phyloP scores from a whole-genome alignment of 2,888 invertebrate species.

The Leistus spinibarbis region DNA sequence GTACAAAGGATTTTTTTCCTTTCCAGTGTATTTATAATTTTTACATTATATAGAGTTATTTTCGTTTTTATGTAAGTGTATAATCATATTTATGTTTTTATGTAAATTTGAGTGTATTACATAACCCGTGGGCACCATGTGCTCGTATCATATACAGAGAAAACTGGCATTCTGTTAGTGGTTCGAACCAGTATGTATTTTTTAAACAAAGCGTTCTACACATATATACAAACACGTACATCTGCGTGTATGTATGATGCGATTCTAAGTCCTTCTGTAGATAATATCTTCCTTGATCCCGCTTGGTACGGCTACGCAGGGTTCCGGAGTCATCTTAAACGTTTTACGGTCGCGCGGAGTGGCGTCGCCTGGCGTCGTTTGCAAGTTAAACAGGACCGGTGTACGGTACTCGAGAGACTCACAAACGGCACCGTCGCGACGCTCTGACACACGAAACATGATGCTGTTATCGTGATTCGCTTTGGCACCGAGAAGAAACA shows the following conservation, averaged over 20 bases:
- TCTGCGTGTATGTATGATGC: not conserved
- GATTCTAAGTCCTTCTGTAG: not conserved
- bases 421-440: not conserved
- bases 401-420: slow-evolving; percentile 10
- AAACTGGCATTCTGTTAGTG: too few species aligned
- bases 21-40: too few species aligned
- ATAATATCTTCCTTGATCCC: not conserved
- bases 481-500: not conserved
- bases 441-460: not conserved
- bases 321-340: slow-evolving; percentile 22
- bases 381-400: slow-evolving; percentile 24
- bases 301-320: not conserved
- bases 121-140: too few species aligned
- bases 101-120: too few species aligned
- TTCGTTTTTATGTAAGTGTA: too few species aligned
- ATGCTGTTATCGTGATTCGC: not conserved
- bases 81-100: too few species aligned
- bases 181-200: too few species aligned
- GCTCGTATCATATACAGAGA: too few species aligned
- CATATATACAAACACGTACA: too few species aligned
- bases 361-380: slow-evolving; percentile 22
- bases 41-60: too few species aligned
- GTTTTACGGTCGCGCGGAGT: slow-evolving; percentile 18
- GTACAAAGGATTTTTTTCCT: too few species aligned
- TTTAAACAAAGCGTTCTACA: too few species aligned